A percentile compares a stretch with the other conserved stretches of the same genome.
Conservation (phyloP, 2,797 vertebrate species). For the Sciurus vulgaris region DNA sequence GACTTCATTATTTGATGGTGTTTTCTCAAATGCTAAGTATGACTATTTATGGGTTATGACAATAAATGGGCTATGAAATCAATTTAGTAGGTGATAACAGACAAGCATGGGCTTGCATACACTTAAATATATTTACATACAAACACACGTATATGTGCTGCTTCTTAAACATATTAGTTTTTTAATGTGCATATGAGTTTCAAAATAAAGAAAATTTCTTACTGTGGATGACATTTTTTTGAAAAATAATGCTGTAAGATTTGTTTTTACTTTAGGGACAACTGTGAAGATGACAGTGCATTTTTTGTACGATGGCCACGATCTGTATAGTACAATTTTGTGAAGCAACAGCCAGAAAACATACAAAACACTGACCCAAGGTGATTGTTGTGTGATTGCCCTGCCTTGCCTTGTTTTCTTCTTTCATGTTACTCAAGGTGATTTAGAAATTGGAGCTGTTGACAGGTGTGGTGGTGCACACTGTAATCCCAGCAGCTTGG, state of each 20-base stretch:
- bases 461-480: too few relatives aligned
- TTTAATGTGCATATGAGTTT: not conserved
- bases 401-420: not conserved
- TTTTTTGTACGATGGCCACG: not conserved
- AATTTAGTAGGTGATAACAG: not conserved
- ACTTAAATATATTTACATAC: not conserved
- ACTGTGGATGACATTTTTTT: not conserved
- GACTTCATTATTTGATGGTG: not conserved
- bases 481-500: too few relatives aligned
- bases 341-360: not conserved
- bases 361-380: not conserved
- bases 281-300: not conserved
- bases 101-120: not conserved
- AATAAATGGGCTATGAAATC: not conserved
- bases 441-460: not conserved
- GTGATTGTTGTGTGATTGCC: not conserved
- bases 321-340: not conserved
- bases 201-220: slow-evolving; percentile 37
- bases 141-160: not conserved
- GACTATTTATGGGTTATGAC: not conserved
- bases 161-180: not conserved
- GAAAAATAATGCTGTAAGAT: not conserved
- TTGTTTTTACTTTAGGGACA: not conserved
- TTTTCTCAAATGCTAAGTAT: not conserved
- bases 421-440: not conserved